Conservation (phyloP, 2,888 invertebrate species). For the Nomada flava region DNA sequence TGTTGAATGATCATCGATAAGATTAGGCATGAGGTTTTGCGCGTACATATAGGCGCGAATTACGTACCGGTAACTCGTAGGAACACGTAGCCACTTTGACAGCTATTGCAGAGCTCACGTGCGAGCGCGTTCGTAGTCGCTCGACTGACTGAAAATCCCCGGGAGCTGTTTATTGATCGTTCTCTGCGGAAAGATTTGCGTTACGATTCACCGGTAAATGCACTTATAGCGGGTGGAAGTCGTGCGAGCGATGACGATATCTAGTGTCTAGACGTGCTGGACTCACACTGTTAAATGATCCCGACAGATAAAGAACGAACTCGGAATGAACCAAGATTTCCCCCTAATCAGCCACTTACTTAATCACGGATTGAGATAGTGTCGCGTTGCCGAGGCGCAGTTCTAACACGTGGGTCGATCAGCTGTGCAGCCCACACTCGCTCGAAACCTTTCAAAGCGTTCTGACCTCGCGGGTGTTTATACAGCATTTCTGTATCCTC, state of each 20-base stretch:
- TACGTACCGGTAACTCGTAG: slow-evolving; percentile 42
- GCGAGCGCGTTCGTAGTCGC: slow-evolving; percentile 35
- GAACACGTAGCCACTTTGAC: slow-evolving; percentile 59
- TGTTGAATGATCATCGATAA: slow-evolving; percentile 16
- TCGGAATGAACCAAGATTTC: slow-evolving; percentile 9
- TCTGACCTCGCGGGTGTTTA: not conserved
- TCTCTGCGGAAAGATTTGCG: slow-evolving; percentile 19
- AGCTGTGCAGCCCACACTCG: slow-evolving; percentile 31
- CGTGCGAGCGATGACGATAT: no score
- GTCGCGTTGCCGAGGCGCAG: slow-evolving; percentile 31
- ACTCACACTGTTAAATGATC: not conserved
- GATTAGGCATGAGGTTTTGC: slow-evolving; percentile 18
- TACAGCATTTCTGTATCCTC: not conserved
- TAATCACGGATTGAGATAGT: slow-evolving; percentile 21
- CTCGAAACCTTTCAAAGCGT: not conserved
- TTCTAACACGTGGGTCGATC: slow-evolving; percentile 57
- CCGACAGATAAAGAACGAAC: not conserved
- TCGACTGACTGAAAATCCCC: slow-evolving; percentile 54
- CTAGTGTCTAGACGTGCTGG: not conserved
- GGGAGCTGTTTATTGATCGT: slow-evolving; percentile 61
- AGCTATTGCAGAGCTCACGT: slow-evolving; percentile 54
- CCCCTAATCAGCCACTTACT: slow-evolving; percentile 2
- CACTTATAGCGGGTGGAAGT: not conserved
- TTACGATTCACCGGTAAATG: slow-evolving; percentile 27
- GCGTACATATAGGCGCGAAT: slow-evolving; percentile 16